Evolutionary conservation across 2,113 vertebrate species (phyloP), one percentile per base, ranked within the genome.

Genomic region (Nycticryphes semicollaris): DNA sequence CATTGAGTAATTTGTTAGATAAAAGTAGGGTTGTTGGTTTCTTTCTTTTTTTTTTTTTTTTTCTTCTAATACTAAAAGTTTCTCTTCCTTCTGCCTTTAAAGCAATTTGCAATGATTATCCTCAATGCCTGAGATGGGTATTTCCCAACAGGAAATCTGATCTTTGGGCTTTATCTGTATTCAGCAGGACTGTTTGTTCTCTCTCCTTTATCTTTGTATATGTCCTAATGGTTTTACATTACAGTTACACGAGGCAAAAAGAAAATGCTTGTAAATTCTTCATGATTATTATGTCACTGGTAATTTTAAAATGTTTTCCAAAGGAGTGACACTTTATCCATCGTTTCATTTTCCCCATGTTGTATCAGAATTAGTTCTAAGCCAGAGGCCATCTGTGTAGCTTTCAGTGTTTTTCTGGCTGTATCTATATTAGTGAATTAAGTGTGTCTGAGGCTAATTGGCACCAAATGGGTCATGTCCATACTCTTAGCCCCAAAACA

Each of bases 301-400:
- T 83, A 72, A 74, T 80, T 93, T 54, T 39, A 37, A 92, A 92
- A 75, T 35, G 37, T 81, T 62, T 68, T 77, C 18, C 2, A 2
- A 48, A 45, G 62, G 66, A 83, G 70, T 1, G 4, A 19, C 54
- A 43, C n/a, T 85, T 85, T 62, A 79, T 93, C 62, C 84, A 10
- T 90, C 1, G 1, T 63, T 87, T 39, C 31, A n/a, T 64, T 90
- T 91, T 92, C 66, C 39, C 56, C 14, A 4, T 78, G 48, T 45
- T 72, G 27, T 69, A 43, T 80, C 63, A 80, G 82, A 91, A 91
- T 95, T 95, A 79, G 62, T 66, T 37, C 72, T 95, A 93, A 93
- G 77, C 87, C 81, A 76, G 69, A 79, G 48, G 53, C 93, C 81
- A 67, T 84, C 89, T 93, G 69, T 75, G 62, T 51, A 72, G 73